Conservation (phyloP, 2,113 vertebrate species). For the Poeciliopsis prolifica region DNA sequence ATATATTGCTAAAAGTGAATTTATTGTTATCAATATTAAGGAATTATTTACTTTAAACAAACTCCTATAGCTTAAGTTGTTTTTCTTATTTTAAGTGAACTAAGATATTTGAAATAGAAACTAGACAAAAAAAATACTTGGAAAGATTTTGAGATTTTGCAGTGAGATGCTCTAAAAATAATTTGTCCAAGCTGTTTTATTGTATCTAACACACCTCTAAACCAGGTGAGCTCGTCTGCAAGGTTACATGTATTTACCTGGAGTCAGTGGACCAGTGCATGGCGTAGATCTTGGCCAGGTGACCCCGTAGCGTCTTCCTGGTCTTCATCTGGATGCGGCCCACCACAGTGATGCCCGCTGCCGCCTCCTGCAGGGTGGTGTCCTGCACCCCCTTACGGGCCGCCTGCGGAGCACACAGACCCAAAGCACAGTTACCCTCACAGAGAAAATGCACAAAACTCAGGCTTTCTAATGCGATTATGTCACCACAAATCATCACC, state of each 20-base stretch:
- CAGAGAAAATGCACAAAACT: background rate
- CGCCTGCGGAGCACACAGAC: constrained; percentile 76
- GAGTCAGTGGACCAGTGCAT: constrained; percentile 95
- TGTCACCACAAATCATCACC: background rate
- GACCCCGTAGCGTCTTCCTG: constrained; percentile 91
- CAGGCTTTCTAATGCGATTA: background rate
- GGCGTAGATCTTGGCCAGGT: constrained; percentile 97
- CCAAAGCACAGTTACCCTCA: background rate
- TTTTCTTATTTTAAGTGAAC: no score
- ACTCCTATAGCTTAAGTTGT: no score
- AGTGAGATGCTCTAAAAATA: background rate
- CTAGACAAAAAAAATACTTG: no score
- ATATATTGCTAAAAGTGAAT: no score
- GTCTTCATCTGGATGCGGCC: constrained; percentile 92
- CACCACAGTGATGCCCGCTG: constrained; percentile 80
- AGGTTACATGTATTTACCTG: constrained; percentile 79
- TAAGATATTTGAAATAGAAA: no score
- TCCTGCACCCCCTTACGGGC: constrained; percentile 91
- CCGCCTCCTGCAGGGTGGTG: constrained; percentile 86
- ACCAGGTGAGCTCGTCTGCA: background rate
- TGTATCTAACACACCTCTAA: background rate
- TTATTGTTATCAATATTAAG: no score
- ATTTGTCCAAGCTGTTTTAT: background rate
- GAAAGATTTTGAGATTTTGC: no score
- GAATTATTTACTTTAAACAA: no score